phyloP scores from a whole-genome alignment of 2,888 invertebrate species.

The Lithodes maja region DNA sequence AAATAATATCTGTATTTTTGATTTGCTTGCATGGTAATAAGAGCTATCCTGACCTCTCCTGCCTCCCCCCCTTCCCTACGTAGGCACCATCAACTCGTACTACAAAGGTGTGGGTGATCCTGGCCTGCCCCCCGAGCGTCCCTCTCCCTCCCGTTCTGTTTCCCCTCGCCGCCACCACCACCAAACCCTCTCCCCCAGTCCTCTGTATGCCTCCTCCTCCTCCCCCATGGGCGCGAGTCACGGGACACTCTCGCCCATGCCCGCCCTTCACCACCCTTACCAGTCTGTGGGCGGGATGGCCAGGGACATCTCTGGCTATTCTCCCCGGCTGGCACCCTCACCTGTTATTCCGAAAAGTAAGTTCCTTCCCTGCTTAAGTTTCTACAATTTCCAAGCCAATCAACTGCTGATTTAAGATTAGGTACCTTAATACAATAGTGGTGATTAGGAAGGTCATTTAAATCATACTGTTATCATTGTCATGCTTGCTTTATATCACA shows the following conservation, averaged over 20 bases:
- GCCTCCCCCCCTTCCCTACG: neutral
- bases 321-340: conserved; percentile 39
- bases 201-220: conserved; percentile 24
- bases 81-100: conserved; percentile 65
- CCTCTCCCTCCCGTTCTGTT: conserved; percentile 74
- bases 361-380: neutral
- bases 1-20: no score
- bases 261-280: conserved; percentile 11
- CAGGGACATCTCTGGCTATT: conserved; percentile 37
- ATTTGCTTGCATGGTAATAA: no score
- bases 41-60: neutral
- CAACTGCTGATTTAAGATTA: neutral
- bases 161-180: conserved; percentile 72
- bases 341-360: conserved; percentile 58
- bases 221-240: conserved; percentile 28
- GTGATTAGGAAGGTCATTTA: neutral
- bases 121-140: conserved; percentile 77
- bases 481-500: neutral
- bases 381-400: neutral
- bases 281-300: conserved; percentile 29
- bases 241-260: conserved; percentile 40
- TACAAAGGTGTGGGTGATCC: conserved; percentile 62
- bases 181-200: conserved; percentile 70
- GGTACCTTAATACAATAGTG: neutral
- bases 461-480: neutral